Evolutionary conservation across 1,140 invertebrate species (phyloP), one percentile per base, ranked within the genome.

Genomic region (Orussus abietinus): DNA sequence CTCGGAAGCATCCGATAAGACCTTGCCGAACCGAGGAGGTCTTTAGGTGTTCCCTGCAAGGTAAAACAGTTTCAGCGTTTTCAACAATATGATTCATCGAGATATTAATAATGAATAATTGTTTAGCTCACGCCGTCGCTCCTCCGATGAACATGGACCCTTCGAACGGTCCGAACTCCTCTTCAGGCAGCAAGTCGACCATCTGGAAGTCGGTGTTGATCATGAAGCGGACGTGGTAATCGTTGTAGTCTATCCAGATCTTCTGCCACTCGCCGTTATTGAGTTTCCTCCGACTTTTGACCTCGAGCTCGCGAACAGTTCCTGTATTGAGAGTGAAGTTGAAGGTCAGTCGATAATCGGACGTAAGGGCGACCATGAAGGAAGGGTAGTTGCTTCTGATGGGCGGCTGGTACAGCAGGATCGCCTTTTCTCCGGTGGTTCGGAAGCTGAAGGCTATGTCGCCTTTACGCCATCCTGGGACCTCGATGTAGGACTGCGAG

Each of bases 191-290:
- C 25, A 93, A 69, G 73, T 92, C 85, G 3, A 90, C 81, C 87
- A 92, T 92, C 72, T 87, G 79, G 51, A 82, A 87, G 53, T 92
- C 86, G 19, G 84, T 87, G 61, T 94, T 94, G 38, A 95, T 84
- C 82, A 90, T 92, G 62, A 94, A 92, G 39, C 91, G 72, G n/a
- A 96, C 90, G 64, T 96, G 91, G 66, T 93, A 88, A 57, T 87
- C 83, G 67, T 95, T 93, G 59, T 91, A 92, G 71, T 92, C 89
- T 46, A 92, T 91, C 88, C 89, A 91, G 48, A 95, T 87, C 71
- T 93, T 91, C 61, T 96, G 92, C 92, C 92, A 96, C 60, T 93
- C 90, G 1, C 92, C 92, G 34, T 84, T 85, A 60, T 92, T 94
- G 3, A 96, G 74, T 62, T 85, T 83, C 44, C 85, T 74, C 47